Percentiles rank a stretch among this genome's conserved stretches.
Evolutionary conservation across 35 echinoderm and acorn worm species (phyloP).

Genomic region (Apostichopus californicus): DNA sequence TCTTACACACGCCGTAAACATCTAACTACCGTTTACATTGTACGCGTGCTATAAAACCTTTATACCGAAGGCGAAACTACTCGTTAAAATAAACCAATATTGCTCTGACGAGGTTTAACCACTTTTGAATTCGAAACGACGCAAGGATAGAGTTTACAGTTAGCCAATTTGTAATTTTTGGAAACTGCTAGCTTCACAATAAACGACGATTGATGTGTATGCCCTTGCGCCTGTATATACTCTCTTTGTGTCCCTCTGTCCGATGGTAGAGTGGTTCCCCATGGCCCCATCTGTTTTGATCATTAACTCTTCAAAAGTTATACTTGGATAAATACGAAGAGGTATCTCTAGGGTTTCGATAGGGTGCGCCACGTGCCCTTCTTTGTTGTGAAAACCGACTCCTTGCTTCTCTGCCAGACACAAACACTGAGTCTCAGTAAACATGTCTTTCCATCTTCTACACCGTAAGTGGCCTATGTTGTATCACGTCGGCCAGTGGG

Average conservation of each 20-base stretch:
- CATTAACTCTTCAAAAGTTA: background rate
- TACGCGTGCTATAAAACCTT: background rate
- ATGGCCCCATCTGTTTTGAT: background rate
- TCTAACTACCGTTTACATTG: background rate
- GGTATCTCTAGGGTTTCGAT: background rate
- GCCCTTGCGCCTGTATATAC: background rate
- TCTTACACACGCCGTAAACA: background rate
- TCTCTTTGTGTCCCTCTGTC: background rate
- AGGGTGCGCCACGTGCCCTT: background rate
- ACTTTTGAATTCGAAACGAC: background rate
- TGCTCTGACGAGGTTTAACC: background rate
- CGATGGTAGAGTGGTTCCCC: background rate
- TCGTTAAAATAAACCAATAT: constrained; percentile 1
- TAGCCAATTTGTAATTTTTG: background rate
- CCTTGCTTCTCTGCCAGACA: background rate
- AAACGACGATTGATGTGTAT: background rate
- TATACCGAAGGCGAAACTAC: background rate
- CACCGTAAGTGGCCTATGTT: background rate
- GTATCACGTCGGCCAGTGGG: background rate
- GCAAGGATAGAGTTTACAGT: background rate
- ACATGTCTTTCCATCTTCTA: background rate
- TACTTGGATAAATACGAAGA: background rate
- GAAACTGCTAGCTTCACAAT: background rate
- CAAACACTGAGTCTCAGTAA: background rate
- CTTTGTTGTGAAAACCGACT: background rate